Evolutionary conservation across 2,113 vertebrate genomes (phyloP).

Genomic region (Spea multiplicata): DNA sequence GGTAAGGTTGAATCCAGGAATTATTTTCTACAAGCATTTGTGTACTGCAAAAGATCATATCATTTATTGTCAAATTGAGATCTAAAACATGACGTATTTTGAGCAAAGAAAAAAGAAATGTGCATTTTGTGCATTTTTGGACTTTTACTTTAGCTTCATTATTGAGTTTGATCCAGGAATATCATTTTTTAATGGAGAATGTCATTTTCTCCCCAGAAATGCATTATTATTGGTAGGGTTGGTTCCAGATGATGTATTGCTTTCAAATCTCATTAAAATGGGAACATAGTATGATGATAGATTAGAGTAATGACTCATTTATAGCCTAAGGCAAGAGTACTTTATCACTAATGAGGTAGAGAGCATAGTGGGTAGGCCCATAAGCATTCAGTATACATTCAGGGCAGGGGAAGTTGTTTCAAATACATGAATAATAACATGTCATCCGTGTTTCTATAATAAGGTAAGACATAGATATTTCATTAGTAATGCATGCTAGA

Average conservation of each 20-base stretch:
- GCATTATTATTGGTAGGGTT: slow-evolving; percentile 31
- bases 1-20: neutral
- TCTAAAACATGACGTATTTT: slow-evolving; percentile 14
- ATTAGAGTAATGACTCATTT: slow-evolving; percentile 31
- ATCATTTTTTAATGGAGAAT: slow-evolving; percentile 17
- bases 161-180: slow-evolving; percentile 40
- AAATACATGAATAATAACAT: slow-evolving; percentile 18
- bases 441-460: neutral
- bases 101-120: slow-evolving; percentile 15
- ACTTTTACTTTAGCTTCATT: slow-evolving; percentile 42
- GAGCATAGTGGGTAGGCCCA: neutral
- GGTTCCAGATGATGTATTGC: slow-evolving; percentile 41
- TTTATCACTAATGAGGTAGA: slow-evolving; percentile 25
- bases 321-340: slow-evolving; percentile 22
- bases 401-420: slow-evolving; percentile 11
- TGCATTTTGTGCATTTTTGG: slow-evolving; percentile 28
- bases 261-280: slow-evolving; percentile 42
- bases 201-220: slow-evolving; percentile 29
- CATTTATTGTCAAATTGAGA: slow-evolving; percentile 28
- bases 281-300: slow-evolving; percentile 38
- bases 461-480: neutral
- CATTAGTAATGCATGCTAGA: neutral
- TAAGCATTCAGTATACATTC: neutral
- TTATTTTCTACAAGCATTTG: neutral
- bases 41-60: neutral